These are phyloP conservation scores for Gobiocypris rarus DNA, from an alignment of 2,113 vertebrate genomes.

Conservation along the genomic window DNA sequence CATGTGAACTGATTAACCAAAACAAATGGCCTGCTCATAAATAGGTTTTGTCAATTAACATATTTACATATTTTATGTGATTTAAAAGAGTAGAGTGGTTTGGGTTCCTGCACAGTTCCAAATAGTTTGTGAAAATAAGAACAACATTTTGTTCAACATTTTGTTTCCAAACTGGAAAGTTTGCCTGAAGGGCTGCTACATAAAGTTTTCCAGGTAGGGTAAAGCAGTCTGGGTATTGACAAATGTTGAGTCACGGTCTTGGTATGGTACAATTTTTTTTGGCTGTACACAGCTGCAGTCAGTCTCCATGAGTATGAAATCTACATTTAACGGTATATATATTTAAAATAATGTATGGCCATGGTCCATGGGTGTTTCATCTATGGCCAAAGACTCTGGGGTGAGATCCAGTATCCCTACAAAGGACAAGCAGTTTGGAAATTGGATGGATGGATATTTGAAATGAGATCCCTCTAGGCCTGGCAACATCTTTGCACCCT, in stretches of 20 bases:
- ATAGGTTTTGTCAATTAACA: background rate
- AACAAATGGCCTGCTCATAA: background rate
- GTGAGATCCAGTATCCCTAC: background rate
- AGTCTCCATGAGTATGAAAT: constrained; percentile 28
- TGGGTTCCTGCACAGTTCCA: constrained; percentile 5
- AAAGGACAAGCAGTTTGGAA: background rate
- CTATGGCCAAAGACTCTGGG: background rate
- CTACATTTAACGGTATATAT: background rate
- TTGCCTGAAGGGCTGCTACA: background rate
- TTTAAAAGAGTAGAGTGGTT: background rate
- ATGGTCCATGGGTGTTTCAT: background rate
- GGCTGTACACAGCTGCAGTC: constrained; percentile 23
- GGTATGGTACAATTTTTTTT: constrained; percentile 48
- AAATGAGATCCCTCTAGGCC: constrained; percentile 7
- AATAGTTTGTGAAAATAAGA: background rate
- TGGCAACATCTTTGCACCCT: background rate
- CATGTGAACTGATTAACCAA: background rate
- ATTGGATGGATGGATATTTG: background rate
- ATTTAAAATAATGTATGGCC: background rate
- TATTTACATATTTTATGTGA: background rate
- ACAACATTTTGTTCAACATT: background rate
- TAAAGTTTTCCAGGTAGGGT: constrained; percentile 45
- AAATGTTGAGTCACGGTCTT: constrained; percentile 59
- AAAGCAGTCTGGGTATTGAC: constrained; percentile 2
- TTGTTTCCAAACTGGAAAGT: too few relatives aligned